These are phyloP conservation scores for Leucophenga maculata DNA, from an alignment of 2,888 invertebrate genomes.

Conservation along the genomic window DNA sequence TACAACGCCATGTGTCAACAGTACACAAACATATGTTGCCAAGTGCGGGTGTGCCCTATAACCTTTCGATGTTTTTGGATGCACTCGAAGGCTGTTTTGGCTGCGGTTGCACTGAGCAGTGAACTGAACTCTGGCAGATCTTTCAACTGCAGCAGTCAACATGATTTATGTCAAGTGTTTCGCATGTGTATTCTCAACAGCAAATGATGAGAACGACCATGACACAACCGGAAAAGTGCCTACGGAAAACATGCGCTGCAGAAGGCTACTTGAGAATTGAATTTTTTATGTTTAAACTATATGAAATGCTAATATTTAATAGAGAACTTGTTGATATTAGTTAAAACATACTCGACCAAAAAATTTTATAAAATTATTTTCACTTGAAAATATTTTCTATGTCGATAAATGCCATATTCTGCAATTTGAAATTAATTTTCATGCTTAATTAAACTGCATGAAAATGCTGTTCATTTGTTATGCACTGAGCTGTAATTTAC, in stretches of 20 bases:
- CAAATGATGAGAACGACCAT: conserved; percentile 12
- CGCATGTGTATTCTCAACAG: conserved; percentile 6
- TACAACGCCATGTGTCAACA: conserved; percentile 28
- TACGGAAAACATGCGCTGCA: conserved; percentile 38
- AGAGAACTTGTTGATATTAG: no score
- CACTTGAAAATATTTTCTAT: no score
- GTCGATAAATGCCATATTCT: no score
- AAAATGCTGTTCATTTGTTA: no score
- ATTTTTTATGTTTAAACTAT: conserved; percentile 1
- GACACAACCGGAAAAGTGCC: conserved; percentile 20
- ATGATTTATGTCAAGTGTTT: conserved; percentile 52
- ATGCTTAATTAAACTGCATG: no score
- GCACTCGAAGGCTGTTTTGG: neutral
- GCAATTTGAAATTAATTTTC: no score
- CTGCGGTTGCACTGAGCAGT: conserved; percentile 4
- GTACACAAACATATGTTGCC: neutral
- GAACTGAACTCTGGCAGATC: neutral
- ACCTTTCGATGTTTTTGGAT: conserved; percentile 42
- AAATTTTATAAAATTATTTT: no score
- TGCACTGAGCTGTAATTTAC: no score
- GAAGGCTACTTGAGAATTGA: conserved; percentile 50
- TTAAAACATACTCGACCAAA: no score
- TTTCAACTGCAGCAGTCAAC: neutral
- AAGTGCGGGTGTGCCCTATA: conserved; percentile 55
- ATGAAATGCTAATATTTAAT: no score